phyloP scores from a whole-genome alignment of 2,113 vertebrate species.

The Stictonetta naevosa region DNA sequence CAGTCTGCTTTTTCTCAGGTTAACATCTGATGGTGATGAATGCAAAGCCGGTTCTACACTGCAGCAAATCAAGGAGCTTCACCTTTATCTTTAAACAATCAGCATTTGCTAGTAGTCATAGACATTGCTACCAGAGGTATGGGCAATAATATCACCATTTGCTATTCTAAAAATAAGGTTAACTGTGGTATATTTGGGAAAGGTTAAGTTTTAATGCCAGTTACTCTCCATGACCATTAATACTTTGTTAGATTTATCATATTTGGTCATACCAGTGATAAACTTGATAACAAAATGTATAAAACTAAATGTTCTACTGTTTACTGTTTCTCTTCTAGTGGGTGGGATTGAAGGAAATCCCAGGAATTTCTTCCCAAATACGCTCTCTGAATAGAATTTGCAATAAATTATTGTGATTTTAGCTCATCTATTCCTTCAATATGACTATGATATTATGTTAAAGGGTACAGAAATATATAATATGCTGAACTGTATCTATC shows the following conservation, averaged over 20 bases:
- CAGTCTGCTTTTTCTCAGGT: conserved; percentile 9
- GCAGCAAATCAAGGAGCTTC: not conserved
- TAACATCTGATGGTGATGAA: not conserved
- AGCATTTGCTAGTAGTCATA: not conserved
- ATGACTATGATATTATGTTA: conserved; percentile 51
- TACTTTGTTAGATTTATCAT: not conserved
- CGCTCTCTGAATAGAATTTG: not conserved
- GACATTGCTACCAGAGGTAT: not conserved
- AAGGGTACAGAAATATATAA: conserved; percentile 72
- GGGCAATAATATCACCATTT: not conserved
- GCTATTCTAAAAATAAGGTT: not conserved
- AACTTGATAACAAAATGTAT: not conserved
- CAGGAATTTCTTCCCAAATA: conserved; percentile 36
- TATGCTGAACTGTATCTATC: conserved; percentile 41
- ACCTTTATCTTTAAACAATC: conserved; percentile 23
- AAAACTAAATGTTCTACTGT: not conserved
- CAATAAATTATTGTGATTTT: conserved; percentile 56
- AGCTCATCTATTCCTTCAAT: conserved; percentile 54
- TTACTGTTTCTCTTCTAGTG: not conserved
- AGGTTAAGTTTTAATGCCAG: not conserved
- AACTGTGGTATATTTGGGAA: not conserved
- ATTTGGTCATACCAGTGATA: not conserved
- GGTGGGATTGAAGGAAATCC: not conserved
- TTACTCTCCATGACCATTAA: not conserved
- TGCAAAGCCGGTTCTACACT: not conserved